Evolutionary conservation across 35 echinoderm and acorn worm genomes (phyloP), one percentile per base, ranked within the genome.

Genomic region (Nesometra sesokonis): DNA sequence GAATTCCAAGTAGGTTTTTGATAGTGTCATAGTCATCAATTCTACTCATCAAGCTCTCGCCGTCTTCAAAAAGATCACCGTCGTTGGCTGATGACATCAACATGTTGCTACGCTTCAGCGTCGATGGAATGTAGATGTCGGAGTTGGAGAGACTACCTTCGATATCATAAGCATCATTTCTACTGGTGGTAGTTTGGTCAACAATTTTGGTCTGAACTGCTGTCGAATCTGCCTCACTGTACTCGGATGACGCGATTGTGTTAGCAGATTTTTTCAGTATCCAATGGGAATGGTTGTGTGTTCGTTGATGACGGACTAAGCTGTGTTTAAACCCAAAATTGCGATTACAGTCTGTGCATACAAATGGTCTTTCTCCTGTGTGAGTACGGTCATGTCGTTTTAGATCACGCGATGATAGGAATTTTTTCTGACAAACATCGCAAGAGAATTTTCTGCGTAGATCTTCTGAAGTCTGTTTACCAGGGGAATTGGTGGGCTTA

Each of bases 1-100:
- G 89, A 79, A 98, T 93, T 5, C 96, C 96, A n/a, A 99, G 46
- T 7, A 99, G 83, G 79, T 99, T 91, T 82, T 91, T 85, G 32
- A 99, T 99, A 47, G 94, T 94, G 77, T 99, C 96, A 19, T 85
- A 89, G 77, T 99, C 90, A 13, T 83, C 78, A n/a, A 31, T 88
- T 30, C 35, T 88, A 29, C 32, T 37, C 77, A 43, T 39, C 15
- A 81, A 38, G 37, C 36, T 37, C 3, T 32, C 57, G 11, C 78
- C 82, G 33, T 85, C 86, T 23, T 33, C 46, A n/a, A 81, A 30
- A 37, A 80, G 40, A 29, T 82, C 91, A 36, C 83, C 29, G 34
- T 34, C 83, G 30, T 46, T 29, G 21, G 47, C 80, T 7, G 46
- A 13, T 2, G 31, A 33, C 47, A 29, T 80, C 36, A 30, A 31